These are phyloP conservation scores for Pollenia angustigena DNA, from an alignment of 2,888 invertebrate genomes.

Conservation along the genomic window DNA sequence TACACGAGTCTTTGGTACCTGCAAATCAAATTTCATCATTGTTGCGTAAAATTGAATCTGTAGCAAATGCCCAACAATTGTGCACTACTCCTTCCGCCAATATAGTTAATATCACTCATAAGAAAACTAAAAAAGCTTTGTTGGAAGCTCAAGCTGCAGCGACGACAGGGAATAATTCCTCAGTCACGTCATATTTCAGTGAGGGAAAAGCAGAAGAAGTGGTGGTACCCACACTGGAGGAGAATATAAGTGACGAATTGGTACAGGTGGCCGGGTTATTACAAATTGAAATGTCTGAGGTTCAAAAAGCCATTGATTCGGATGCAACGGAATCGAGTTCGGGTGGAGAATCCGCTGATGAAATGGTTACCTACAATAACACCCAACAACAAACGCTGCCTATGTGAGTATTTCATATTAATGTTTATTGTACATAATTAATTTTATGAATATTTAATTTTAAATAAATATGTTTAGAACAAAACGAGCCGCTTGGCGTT, in stretches of 20 bases:
- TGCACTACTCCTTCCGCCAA: slow-evolving; percentile 75
- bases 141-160: slow-evolving; percentile 66
- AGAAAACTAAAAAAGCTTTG: slow-evolving; percentile 71
- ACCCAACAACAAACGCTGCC: slow-evolving; percentile 90
- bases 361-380: slow-evolving; percentile 92
- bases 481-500: slow-evolving; percentile 93
- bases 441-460: slow-evolving; percentile 8
- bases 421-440: not conserved
- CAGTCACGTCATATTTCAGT: slow-evolving; percentile 36
- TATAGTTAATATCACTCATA: slow-evolving; percentile 52
- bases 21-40: slow-evolving; percentile 86
- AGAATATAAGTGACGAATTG: slow-evolving; percentile 86
- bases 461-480: slow-evolving; percentile 86
- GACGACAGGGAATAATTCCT: slow-evolving; percentile 34
- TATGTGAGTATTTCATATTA: slow-evolving; percentile 88
- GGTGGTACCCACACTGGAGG: slow-evolving; percentile 84
- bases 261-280: slow-evolving; percentile 90
- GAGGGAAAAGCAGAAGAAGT: slow-evolving; percentile 77
- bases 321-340: slow-evolving; percentile 97
- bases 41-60: slow-evolving; percentile 81
- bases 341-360: slow-evolving; percentile 97
- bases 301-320: slow-evolving; percentile 92
- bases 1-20: slow-evolving; percentile 84
- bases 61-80: slow-evolving; percentile 81
- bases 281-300: slow-evolving; percentile 89